A percentile compares a stretch with the other conserved stretches of the same genome.
Evolutionary conservation across 2,797 vertebrate genomes (phyloP).

Genomic region (Margarornis squamiger): DNA sequence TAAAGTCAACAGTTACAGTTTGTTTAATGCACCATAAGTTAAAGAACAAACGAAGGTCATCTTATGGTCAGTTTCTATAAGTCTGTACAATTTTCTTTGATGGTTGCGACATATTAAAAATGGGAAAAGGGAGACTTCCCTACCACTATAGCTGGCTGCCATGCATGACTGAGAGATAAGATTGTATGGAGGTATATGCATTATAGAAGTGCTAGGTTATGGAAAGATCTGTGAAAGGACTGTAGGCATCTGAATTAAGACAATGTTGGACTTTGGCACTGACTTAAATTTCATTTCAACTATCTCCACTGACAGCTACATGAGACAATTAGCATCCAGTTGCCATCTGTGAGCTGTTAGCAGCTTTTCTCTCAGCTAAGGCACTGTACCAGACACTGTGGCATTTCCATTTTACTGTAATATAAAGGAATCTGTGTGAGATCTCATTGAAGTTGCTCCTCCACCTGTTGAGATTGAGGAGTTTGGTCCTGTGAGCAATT

Average conservation of each 20-base stretch:
- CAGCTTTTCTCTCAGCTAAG: background rate
- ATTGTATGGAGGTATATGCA: background rate
- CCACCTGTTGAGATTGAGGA: background rate
- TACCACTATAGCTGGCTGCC: fast-evolving
- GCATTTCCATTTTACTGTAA: background rate
- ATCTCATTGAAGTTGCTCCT: background rate
- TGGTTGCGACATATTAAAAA: background rate
- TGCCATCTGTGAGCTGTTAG: background rate
- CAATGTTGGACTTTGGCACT: background rate
- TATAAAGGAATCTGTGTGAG: background rate
- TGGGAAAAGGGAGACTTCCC: background rate
- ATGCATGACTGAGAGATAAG: background rate
- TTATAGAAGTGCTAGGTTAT: background rate
- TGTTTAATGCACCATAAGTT: background rate
- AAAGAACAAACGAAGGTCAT: background rate
- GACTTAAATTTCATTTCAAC: background rate
- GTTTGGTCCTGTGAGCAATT: background rate
- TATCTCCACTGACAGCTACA: background rate
- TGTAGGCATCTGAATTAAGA: background rate
- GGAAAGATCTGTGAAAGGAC: background rate
- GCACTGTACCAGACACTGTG: background rate
- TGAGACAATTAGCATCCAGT: background rate
- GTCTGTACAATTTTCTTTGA: background rate
- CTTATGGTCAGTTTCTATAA: background rate
- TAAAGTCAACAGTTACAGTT: background rate